Evolutionary conservation across 2,888 invertebrate species (phyloP), one percentile per base, ranked within the genome.

Genomic region (Caenorhabditis doughertyi): DNA sequence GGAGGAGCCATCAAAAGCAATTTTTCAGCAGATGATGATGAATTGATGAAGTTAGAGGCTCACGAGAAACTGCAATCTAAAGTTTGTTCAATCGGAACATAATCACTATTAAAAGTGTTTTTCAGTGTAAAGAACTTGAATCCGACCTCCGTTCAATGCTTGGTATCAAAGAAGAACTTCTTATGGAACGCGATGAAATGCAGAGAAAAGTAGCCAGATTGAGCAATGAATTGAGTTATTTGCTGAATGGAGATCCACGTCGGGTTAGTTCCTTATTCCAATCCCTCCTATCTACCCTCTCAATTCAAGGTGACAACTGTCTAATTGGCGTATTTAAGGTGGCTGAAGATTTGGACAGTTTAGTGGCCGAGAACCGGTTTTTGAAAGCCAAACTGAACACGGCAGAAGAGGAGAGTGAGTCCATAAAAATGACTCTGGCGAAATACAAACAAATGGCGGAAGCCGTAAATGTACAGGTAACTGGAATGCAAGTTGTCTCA

Each of bases 381-480:
- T 93, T 96, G 65, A 95, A 95, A 92, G 96, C 87, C 16, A 84
- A 85, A 56, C 73, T 88, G 51, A 84, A 85, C 62, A 84, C 82
- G 29, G 86, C 88, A 25, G 82, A 95, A 90, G 95, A 95, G 88
- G 96, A 96, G 92, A 84, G 84, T 21, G 85, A 88, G 51, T 77
- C 68, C 39, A 88, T 88, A 73, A 88, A 88, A 67, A 84, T 80
- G 29, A 87, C 85, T 13, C 79, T 88, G 44, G 85, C 84, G n/a
- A 88, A 88, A 60, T 88, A 87, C 62, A 74, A 84, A 39, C 53
- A 72, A 11, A 84, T 87, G 79, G 85, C 85, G 1, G 88, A 88
- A 74, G 49, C 82, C 18, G 73, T 81, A 29, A 62, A 81, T 42
- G 29, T 72, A 35, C 81, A 73, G 74, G 74, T 79, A 62, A 27